Evolutionary conservation across 2,113 vertebrate genomes (phyloP).

Genomic region (Lophius piscatorius): DNA sequence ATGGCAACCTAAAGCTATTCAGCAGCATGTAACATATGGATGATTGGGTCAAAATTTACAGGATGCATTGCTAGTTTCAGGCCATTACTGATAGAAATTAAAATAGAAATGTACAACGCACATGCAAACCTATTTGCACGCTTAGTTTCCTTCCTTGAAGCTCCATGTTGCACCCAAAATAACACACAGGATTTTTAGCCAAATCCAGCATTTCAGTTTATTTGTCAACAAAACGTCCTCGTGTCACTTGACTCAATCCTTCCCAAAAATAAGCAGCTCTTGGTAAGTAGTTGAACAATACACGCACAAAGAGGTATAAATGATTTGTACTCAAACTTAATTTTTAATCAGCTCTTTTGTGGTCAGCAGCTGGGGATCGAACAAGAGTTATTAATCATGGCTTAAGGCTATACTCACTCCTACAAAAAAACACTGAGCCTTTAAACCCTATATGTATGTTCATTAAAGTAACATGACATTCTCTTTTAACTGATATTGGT

Average conservation of each 20-base stretch:
- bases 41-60: constrained; percentile 24
- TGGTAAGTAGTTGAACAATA: constrained; percentile 2
- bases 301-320: neutral
- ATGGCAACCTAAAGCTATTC: constrained; percentile 27
- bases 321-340: constrained; percentile 20
- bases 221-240: neutral
- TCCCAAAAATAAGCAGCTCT: neutral
- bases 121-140: neutral
- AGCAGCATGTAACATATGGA: constrained; percentile 20
- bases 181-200: neutral
- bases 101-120: neutral
- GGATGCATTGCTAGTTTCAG: neutral
- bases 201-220: neutral
- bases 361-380: constrained; percentile 6
- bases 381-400: constrained; percentile 31
- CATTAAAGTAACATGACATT: too few relatives aligned
- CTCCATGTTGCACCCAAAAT: neutral
- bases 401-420: constrained; percentile 6
- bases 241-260: constrained; percentile 9
- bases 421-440: too few relatives aligned
- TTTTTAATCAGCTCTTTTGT: constrained; percentile 20
- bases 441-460: too few relatives aligned
- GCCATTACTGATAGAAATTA: neutral
- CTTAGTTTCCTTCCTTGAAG: neutral
- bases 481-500: too few relatives aligned